These are phyloP conservation scores for Lepilemur ruficaudatus DNA, from an alignment of 2,797 vertebrate genomes.

Conservation along the genomic window DNA sequence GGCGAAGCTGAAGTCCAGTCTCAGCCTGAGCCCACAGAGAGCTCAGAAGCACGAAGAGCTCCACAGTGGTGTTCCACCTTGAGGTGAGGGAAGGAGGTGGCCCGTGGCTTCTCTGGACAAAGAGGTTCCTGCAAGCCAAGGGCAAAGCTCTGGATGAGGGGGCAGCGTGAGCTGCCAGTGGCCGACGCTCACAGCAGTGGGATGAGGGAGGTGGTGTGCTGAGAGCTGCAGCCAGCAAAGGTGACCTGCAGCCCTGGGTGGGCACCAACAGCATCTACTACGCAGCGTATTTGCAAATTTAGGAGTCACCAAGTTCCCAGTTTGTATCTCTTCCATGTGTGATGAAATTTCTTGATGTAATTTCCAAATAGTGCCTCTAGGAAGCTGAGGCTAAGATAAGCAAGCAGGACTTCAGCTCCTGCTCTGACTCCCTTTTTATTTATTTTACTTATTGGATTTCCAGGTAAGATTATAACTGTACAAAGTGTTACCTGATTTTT, in stretches of 20 bases:
- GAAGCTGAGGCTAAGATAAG: background rate
- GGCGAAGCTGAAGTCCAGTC: background rate
- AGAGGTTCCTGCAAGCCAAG: background rate
- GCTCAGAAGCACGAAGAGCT: background rate
- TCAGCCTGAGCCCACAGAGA: background rate
- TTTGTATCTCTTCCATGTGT: background rate
- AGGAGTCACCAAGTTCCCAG: background rate
- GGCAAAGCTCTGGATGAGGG: background rate
- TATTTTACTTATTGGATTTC: background rate
- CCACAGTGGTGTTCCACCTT: background rate
- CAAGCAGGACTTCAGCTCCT: background rate
- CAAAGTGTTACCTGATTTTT: background rate
- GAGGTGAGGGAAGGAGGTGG: background rate
- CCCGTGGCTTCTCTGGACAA: background rate
- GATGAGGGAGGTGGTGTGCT: fast-evolving
- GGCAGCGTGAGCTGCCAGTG: background rate
- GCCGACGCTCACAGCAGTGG: background rate
- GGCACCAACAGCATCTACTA: background rate
- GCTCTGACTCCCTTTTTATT: background rate
- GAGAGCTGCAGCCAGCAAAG: too few relatives aligned
- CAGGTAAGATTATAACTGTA: background rate
- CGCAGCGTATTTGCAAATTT: background rate
- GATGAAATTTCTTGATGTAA: background rate
- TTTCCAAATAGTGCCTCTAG: background rate
- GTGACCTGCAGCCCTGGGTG: fast-evolving